Base-by-base conservation (phyloP, 2,888 invertebrate genomes). In the Drosophila melanosoma region DNA sequence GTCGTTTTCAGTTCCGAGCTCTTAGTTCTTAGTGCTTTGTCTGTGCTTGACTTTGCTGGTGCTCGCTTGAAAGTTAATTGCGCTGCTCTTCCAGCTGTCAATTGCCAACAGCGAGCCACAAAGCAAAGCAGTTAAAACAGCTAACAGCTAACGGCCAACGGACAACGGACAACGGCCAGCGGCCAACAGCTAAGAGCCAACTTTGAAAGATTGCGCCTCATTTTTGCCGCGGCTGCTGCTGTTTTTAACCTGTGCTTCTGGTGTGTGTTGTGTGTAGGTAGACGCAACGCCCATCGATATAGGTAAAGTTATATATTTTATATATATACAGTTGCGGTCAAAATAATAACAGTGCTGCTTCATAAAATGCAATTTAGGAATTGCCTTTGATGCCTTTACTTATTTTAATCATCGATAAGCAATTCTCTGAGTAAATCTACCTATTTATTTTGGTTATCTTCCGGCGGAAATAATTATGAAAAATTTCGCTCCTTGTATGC, bases 71-170 rank as follows among this genome's bases (percentile, higher is more conserved):
- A 65, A 78, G 78, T 81, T 79, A 79, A 79, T 79, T 79, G 78
- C 78, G 82, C 81, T 78, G 59, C 58, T 56, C 81, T 81, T 52
- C 38, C 68, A 77, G 68, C 81, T 79, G 78, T 81, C 78, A 79
- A 79, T 81, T 52, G 78, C 67, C 78, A 57, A 42, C 57, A 40
- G 32, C 20, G 45, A 23, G 23, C 45, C 23, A 45, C 45, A 23
- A 45, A 45, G 45, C 45, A 45, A 15, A 23, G 45, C 45, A 45
- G 45, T 26, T 45, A 23, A 45, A 45, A 45, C 45, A 20, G 20
- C 29, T n/a, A 38, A n/a, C 52, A 12, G 33, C 20, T 12, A 20
- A 38, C 23, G 5, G 23, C n/a, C 1, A 53, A 20, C 53, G 5
- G 23, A 15, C 1, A 53, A 20, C 53, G 15, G 53, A 8, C 5